These are phyloP conservation scores for Pogonomyrmex barbatus DNA, from an alignment of 1,140 invertebrate genomes.

Conservation along the genomic window DNA sequence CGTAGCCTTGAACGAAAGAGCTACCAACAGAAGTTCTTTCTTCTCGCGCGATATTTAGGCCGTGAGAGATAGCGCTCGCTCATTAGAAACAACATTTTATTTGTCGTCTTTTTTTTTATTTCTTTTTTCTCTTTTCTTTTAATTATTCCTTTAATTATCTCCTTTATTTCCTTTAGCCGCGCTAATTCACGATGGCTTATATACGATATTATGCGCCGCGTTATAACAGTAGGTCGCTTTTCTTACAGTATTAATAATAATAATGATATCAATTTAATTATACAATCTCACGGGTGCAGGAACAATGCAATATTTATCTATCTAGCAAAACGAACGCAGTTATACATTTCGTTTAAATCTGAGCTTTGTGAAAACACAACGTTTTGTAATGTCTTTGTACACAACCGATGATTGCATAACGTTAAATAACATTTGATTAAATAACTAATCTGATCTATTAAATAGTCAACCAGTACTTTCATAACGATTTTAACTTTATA, in stretches of 20 bases:
- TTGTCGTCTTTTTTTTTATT: background rate
- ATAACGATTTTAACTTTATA: constrained; percentile 7
- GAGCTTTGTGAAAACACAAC: constrained; percentile 15
- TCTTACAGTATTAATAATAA: background rate
- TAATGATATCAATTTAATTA: constrained; percentile 9
- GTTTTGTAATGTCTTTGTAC: constrained; percentile 10
- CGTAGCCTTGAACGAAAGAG: constrained; percentile 63
- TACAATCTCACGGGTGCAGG: constrained; percentile 16
- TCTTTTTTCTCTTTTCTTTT: too few species aligned
- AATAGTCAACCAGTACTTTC: constrained; percentile 32
- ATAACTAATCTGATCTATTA: constrained; percentile 6
- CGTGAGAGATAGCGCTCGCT: constrained; percentile 48
- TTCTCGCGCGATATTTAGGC: constrained; percentile 57
- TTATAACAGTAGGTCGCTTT: constrained; percentile 25
- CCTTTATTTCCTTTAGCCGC: constrained; percentile 16
- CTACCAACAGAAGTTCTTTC: constrained; percentile 45
- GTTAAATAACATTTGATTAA: constrained; percentile 29
- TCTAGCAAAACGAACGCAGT: background rate
- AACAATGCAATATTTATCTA: constrained; percentile 36
- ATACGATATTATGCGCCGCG: constrained; percentile 1
- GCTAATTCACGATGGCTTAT: background rate
- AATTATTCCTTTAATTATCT: background rate
- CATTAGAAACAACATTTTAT: constrained; percentile 56
- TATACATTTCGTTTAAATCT: background rate
- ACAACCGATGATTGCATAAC: constrained; percentile 12